These are phyloP conservation scores for Hydrozoanthus gracilis DNA, from an alignment of 92 coral and sea anemone species.

Conservation along the genomic window DNA sequence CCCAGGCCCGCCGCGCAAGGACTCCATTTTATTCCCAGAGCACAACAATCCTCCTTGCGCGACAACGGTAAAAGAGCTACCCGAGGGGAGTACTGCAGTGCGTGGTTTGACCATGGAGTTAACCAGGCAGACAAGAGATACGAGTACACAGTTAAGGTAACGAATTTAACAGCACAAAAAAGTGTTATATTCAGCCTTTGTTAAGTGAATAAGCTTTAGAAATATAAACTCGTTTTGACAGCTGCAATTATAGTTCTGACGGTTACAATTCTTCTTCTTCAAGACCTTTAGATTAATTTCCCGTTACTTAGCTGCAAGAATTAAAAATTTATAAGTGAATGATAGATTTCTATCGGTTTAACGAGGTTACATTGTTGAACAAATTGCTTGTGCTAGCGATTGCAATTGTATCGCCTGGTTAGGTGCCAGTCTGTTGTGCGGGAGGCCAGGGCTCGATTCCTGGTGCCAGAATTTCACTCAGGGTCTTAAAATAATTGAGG, in stretches of 20 bases:
- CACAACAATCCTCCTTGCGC: background rate
- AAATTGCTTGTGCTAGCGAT: too few relatives aligned
- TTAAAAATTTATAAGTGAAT: too few relatives aligned
- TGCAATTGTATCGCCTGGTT: too few relatives aligned
- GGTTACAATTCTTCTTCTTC: too few relatives aligned
- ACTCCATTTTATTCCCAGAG: background rate
- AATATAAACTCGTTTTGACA: background rate
- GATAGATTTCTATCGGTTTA: too few relatives aligned
- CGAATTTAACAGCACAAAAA: background rate
- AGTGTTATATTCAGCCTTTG: background rate
- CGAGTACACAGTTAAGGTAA: slow-evolving; percentile 45
- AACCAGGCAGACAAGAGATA: slow-evolving; percentile 15
- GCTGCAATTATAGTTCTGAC: background rate
- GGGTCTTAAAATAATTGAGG: too few relatives aligned
- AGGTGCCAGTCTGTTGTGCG: too few relatives aligned
- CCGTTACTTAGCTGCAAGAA: too few relatives aligned
- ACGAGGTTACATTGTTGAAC: too few relatives aligned
- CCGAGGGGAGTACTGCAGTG: slow-evolving; percentile 27
- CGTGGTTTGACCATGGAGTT: slow-evolving; percentile 51
- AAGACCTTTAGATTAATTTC: too few relatives aligned
- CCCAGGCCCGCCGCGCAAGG: background rate
- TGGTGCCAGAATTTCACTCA: too few relatives aligned
- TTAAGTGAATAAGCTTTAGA: background rate
- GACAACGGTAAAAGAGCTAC: background rate
- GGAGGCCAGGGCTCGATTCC: too few relatives aligned